phyloP scores from a whole-genome alignment of 1,140 invertebrate species.

The Aphelenchoides fujianensis region DNA sequence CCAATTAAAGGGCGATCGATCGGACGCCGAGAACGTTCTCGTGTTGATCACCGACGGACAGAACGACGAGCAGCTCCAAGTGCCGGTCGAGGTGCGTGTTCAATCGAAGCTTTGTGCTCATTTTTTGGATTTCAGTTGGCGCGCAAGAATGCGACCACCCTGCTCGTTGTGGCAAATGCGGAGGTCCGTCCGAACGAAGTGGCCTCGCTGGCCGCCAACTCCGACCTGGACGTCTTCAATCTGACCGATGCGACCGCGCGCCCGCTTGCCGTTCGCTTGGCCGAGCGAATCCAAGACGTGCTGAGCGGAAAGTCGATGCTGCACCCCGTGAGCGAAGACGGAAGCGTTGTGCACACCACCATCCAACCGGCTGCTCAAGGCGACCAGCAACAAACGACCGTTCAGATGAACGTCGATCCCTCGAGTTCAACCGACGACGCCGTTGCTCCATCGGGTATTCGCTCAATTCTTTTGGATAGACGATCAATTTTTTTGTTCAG shows the following conservation, averaged over 20 bases:
- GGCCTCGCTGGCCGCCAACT: constrained; percentile 30
- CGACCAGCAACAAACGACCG: not conserved
- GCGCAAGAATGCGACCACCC: constrained; percentile 42
- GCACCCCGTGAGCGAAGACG: not conserved
- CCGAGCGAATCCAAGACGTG: constrained; percentile 34
- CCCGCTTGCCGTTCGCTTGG: constrained; percentile 34
- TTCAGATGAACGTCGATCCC: not conserved
- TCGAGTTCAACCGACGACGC: not conserved
- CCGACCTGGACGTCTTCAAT: constrained; percentile 43
- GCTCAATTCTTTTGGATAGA: not conserved
- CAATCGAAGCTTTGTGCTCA: constrained; percentile 28
- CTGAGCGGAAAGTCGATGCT: constrained; percentile 11
- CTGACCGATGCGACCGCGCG: constrained; percentile 30
- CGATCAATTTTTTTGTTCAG: not conserved
- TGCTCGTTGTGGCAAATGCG: constrained; percentile 50
- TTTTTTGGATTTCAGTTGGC: constrained; percentile 26
- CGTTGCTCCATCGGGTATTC: not conserved
- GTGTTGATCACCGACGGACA: constrained; percentile 51
- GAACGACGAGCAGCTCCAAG: constrained; percentile 42
- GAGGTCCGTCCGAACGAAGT: constrained; percentile 43
- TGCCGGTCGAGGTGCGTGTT: constrained; percentile 42
- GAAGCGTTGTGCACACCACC: not conserved
- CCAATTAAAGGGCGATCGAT: constrained; percentile 46
- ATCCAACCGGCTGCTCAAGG: not conserved
- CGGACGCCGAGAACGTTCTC: constrained; percentile 50